Conservation (phyloP, 1,140 invertebrate genomes). For the Subanguina moxae region DNA sequence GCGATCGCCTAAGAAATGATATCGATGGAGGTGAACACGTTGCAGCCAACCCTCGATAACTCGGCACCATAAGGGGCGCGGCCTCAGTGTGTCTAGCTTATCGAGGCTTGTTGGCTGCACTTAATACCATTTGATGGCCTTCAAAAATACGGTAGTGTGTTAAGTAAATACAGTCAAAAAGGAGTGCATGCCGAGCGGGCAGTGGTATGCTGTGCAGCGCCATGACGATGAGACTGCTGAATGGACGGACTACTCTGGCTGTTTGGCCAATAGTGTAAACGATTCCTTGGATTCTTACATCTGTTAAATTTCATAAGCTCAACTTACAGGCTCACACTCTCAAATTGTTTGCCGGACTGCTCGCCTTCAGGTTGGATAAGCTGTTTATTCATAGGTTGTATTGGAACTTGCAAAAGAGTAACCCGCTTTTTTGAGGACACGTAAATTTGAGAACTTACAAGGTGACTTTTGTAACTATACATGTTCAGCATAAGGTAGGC, state of each 20-base stretch:
- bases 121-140: background rate
- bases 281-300: background rate
- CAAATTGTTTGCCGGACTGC: constrained; percentile 48
- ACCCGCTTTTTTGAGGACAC: too few relatives aligned
- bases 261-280: constrained; percentile 11
- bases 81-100: too few relatives aligned
- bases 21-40: constrained; percentile 20
- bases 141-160: background rate
- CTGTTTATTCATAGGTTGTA: too few relatives aligned
- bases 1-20: constrained; percentile 21
- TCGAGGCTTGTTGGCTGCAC: too few relatives aligned
- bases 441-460: too few relatives aligned
- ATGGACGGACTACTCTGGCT: constrained; percentile 22
- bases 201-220: constrained; percentile 9
- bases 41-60: background rate
- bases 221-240: constrained; percentile 1
- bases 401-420: too few relatives aligned
- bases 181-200: constrained; percentile 14
- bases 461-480: too few relatives aligned
- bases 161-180: constrained; percentile 11
- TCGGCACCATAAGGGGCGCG: too few relatives aligned
- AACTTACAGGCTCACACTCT: constrained; percentile 43
- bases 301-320: constrained; percentile 3
- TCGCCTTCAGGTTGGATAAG: constrained; percentile 34
- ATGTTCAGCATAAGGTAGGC: too few relatives aligned